Evolutionary conservation across 2,113 vertebrate species (phyloP), one percentile per base, ranked within the genome.

Genomic region (Willisornis vidua): DNA sequence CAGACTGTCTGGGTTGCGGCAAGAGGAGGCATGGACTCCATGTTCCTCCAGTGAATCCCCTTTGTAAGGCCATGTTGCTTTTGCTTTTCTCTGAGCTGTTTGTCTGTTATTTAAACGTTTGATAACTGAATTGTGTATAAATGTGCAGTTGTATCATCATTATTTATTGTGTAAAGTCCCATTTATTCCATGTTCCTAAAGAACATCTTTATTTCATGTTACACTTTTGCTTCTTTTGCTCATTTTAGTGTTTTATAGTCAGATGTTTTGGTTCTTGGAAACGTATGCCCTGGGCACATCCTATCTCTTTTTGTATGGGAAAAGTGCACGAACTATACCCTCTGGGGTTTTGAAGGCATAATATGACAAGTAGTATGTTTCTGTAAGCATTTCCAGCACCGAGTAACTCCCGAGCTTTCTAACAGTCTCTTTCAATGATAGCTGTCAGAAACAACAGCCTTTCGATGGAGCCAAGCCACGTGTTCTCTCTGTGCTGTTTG

Each of bases 101-200:
- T 81, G 55, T 23, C 19, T 88, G n/a, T 88, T 84, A 31, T 61
- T 87, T 70, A 75, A 58, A 43, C 80, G 46, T 85, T 87, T 74
- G 58, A 58, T 92, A 89, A 74, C 86, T 73, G 87, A 90, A 90
- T 77, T 88, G 26, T 62, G 29, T 66, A 75, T 84, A 88, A 93
- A 83, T 78, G 65, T 90, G 35, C 1, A 5, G 59, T 63, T 92
- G 18, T 80, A 57, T 90, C 71, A 76, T 74, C 51, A 55, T 88
- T 90, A 58, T 90, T 90, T 91, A 66, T 89, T 96, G 43, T 9
- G 1, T 66, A 77, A 93, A 93, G 41, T 52, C 59, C 39, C 39
- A 46, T 92, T 94, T 86, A 66, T 86, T 90, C 59, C 65, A 19
- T 0, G 3, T 80, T 94, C 35, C 39, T 72, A 61, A 86, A 74